phyloP scores from a whole-genome alignment of 1,140 invertebrate genomes.

The Plutomurus gul region DNA sequence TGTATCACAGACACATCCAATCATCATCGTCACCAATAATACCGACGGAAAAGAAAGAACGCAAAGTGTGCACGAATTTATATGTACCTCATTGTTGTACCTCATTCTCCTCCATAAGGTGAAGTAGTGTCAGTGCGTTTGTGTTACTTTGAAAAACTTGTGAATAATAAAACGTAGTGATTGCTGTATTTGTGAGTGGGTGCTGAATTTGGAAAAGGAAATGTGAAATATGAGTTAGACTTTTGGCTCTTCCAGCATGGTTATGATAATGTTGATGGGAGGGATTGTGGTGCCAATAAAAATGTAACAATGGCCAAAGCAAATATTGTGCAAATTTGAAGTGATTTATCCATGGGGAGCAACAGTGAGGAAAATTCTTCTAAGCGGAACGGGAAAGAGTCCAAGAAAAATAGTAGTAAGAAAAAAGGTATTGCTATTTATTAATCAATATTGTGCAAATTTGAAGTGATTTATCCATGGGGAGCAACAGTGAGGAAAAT shows the following conservation, averaged over 20 bases:
- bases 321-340: constrained; percentile 27
- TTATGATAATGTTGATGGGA: constrained; percentile 24
- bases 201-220: neutral
- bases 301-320: neutral
- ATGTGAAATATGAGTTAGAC: neutral
- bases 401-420: constrained; percentile 37
- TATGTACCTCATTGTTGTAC: too few species aligned
- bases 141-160: too few species aligned
- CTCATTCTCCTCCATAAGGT: too few species aligned
- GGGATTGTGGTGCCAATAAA: neutral
- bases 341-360: constrained; percentile 31
- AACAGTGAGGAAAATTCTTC: constrained; percentile 35
- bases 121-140: too few species aligned
- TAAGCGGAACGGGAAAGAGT: constrained; percentile 34
- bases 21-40: too few species aligned
- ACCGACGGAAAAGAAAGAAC: too few species aligned
- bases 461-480: constrained; percentile 17
- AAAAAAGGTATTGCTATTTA: neutral
- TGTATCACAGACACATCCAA: too few species aligned
- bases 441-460: too few species aligned
- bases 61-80: too few species aligned
- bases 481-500: constrained; percentile 41
- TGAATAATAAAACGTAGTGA: too few species aligned
- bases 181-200: too few species aligned
- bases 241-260: neutral